Conservation (phyloP, 1,140 invertebrate species). For the Drosophila suzukii region DNA sequence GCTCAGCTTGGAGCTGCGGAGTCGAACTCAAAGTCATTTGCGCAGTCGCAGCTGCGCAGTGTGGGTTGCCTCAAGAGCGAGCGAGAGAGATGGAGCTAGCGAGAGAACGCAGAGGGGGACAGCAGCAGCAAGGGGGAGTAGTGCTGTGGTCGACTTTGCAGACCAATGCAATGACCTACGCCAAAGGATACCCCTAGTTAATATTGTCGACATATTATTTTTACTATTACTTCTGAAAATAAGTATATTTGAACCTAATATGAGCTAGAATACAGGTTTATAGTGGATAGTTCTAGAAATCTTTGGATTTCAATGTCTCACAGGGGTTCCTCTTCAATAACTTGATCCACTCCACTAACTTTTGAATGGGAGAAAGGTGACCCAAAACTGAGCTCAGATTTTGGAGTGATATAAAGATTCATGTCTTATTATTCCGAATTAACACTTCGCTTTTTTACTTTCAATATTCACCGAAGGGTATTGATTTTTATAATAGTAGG, state of each 20-base stretch:
- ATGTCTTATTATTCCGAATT: too few relatives aligned
- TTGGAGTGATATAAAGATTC: too few relatives aligned
- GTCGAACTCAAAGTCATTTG: conserved; percentile 58
- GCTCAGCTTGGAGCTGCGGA: conserved; percentile 25
- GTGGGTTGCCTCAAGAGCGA: conserved; percentile 60
- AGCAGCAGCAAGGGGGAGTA: conserved; percentile 2
- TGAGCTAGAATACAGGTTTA: too few relatives aligned
- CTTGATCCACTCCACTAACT: too few relatives aligned
- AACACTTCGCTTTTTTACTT: too few relatives aligned
- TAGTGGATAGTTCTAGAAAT: too few relatives aligned
- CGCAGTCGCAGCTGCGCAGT: conserved; percentile 55
- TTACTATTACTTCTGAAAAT: background rate
- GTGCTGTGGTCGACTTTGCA: background rate
- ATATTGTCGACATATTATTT: too few relatives aligned
- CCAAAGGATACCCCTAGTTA: background rate
- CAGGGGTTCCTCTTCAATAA: too few relatives aligned
- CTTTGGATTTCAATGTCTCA: too few relatives aligned
- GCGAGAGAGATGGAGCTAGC: background rate
- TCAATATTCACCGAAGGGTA: too few relatives aligned
- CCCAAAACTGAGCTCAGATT: too few relatives aligned
- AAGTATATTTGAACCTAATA: background rate
- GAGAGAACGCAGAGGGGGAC: background rate
- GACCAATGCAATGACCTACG: conserved; percentile 8
- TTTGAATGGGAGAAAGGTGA: too few relatives aligned
- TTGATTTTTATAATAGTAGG: background rate